Percentiles rank a stretch among this genome's conserved stretches.
Evolutionary conservation across 2,888 invertebrate genomes (phyloP).

Genomic region (Oligia fasciuncula): DNA sequence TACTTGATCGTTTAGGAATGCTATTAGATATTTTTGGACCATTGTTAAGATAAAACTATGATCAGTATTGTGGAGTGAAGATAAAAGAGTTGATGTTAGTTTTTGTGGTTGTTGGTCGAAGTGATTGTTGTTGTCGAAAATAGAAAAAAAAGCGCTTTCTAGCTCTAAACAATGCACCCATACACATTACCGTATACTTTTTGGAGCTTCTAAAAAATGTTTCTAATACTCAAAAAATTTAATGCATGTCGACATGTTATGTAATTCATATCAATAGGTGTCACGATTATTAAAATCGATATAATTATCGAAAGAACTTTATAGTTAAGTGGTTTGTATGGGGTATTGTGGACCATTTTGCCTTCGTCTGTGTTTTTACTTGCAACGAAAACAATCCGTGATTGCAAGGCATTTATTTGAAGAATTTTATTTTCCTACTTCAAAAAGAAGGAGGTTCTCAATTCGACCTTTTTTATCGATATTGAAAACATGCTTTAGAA

Average conservation of each 20-base stretch:
- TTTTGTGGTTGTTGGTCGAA: constrained; percentile 81
- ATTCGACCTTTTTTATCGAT: background rate
- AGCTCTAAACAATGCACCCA: constrained; percentile 81
- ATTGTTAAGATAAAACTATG: constrained; percentile 87
- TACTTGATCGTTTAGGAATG: constrained; percentile 89
- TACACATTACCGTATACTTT: constrained; percentile 60
- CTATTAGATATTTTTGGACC: constrained; percentile 90
- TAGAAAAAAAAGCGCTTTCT: constrained; percentile 79
- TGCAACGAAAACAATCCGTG: constrained; percentile 2
- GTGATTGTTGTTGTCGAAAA: constrained; percentile 80
- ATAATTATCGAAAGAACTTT: background rate
- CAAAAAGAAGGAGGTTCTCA: background rate
- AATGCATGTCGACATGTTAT: constrained; percentile 2
- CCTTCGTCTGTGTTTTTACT: constrained; percentile 3
- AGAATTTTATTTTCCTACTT: background rate
- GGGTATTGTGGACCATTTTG: background rate
- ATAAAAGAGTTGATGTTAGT: constrained; percentile 81
- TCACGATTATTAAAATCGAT: constrained; percentile 12
- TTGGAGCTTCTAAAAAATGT: constrained; percentile 55
- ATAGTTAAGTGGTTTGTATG: background rate
- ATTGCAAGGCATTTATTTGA: constrained; percentile 18
- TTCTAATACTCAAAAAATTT: background rate
- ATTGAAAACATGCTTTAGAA: constrained; percentile 60
- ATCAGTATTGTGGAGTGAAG: constrained; percentile 85
- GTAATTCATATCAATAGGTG: constrained; percentile 33